phyloP scores from a whole-genome alignment of 2,888 invertebrate species.

The Coecobrya sp. region DNA sequence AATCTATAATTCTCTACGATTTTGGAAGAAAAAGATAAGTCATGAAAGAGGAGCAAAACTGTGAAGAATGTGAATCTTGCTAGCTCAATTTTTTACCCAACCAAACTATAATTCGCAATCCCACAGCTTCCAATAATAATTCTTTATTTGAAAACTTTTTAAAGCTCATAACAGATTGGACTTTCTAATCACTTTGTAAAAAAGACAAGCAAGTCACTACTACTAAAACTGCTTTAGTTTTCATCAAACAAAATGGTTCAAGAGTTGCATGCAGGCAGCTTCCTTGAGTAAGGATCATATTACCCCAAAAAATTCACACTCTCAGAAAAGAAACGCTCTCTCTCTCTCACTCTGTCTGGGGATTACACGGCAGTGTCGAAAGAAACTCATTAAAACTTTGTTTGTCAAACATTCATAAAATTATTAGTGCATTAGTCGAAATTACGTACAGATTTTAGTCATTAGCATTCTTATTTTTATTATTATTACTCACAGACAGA shows the following conservation, averaged over 20 bases:
- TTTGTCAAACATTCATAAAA: neutral
- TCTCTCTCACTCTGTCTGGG: neutral
- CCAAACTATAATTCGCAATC: neutral
- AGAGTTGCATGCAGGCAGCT: conserved; percentile 29
- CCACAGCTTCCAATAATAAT: neutral
- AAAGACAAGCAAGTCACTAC: conserved; percentile 2
- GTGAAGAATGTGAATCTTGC: conserved; percentile 80
- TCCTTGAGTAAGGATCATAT: neutral
- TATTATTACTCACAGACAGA: neutral
- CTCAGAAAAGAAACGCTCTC: neutral
- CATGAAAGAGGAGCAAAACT: conserved; percentile 24
- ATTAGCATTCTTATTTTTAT: neutral
- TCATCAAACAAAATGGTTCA: neutral
- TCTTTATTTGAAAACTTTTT: neutral
- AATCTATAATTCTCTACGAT: too few relatives aligned
- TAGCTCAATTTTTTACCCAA: conserved; percentile 29
- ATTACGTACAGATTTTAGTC: conserved; percentile 10
- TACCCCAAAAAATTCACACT: conserved; percentile 17
- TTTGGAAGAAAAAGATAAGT: too few relatives aligned
- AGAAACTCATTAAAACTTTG: neutral
- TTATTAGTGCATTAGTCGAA: neutral
- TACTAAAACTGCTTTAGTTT: neutral
- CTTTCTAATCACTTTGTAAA: neutral
- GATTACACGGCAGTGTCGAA: neutral
- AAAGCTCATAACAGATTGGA: neutral